Conservation (phyloP, 2,797 vertebrate genomes). For the Enteromius mattozi region DNA sequence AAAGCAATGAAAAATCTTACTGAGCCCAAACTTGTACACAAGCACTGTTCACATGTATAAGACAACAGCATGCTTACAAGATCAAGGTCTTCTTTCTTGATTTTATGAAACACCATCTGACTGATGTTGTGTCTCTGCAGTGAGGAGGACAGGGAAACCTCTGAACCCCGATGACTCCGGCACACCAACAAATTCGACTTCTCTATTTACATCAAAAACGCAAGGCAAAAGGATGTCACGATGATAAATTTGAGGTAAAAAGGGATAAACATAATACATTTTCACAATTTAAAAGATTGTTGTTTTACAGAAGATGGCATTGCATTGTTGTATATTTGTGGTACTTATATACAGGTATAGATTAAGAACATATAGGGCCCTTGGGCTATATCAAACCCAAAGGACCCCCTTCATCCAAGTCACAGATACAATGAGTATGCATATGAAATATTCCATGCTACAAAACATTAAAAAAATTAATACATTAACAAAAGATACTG, state of each 20-base stretch:
- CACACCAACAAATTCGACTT: slow-evolving; percentile 95
- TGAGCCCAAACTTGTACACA: background rate
- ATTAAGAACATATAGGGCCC: background rate
- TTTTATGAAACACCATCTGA: slow-evolving; percentile 99
- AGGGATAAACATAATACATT: background rate
- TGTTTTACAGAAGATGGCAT: background rate
- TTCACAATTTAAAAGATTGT: background rate
- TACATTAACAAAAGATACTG: background rate
- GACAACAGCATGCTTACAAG: slow-evolving; percentile 80
- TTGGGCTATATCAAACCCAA: background rate
- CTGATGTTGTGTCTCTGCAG: slow-evolving; percentile 91
- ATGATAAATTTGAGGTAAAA: background rate
- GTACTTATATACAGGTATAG: background rate
- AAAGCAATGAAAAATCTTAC: too few relatives aligned
- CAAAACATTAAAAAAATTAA: background rate
- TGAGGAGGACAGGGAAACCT: slow-evolving; percentile 83
- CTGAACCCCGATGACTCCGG: slow-evolving; percentile 85
- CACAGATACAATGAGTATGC: background rate
- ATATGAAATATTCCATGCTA: background rate
- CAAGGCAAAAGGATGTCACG: background rate
- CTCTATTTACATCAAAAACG: slow-evolving; percentile 74
- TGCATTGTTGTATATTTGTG: background rate
- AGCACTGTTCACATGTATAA: background rate
- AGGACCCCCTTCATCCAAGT: background rate
- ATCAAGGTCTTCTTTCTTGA: slow-evolving; percentile 91